A percentile compares a stretch with the other conserved stretches of the same genome.
Evolutionary conservation across 2,888 invertebrate species (phyloP).

Genomic region (Galeopsomyia nigrocyanea): DNA sequence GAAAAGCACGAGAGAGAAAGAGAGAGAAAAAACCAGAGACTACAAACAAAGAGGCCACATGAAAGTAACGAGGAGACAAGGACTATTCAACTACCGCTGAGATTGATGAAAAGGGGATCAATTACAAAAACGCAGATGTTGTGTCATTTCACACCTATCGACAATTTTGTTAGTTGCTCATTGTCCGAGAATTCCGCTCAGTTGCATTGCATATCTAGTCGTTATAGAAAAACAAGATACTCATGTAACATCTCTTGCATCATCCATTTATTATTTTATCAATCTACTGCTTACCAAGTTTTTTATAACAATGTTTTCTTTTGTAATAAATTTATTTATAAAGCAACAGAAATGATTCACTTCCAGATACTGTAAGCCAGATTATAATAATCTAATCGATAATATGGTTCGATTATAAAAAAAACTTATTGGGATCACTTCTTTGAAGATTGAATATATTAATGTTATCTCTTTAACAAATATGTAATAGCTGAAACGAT

Average conservation of each 20-base stretch:
- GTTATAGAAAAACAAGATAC: conserved; percentile 35
- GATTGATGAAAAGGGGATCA: conserved; percentile 21
- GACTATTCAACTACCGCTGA: not conserved
- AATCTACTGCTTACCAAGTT: conserved; percentile 18
- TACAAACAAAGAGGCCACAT: not conserved
- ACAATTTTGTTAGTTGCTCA: conserved; percentile 1
- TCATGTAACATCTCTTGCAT: conserved; percentile 22
- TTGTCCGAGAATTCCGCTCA: conserved; percentile 11
- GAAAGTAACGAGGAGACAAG: conserved; percentile 4
- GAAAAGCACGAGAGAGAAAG: not conserved
- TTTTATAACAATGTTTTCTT: conserved; percentile 25
- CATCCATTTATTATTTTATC: conserved; percentile 20
- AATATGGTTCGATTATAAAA: too few relatives aligned
- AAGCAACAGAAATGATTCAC: not conserved
- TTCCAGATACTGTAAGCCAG: not conserved
- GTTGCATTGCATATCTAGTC: conserved; percentile 43
- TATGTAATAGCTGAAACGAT: too few relatives aligned
- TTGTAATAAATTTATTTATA: conserved; percentile 36
- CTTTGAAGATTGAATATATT: too few relatives aligned
- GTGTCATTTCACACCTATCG: not conserved
- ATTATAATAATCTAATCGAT: too few relatives aligned
- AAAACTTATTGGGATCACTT: too few relatives aligned
- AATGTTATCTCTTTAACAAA: too few relatives aligned
- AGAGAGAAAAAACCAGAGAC: not conserved
- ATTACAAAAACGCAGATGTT: conserved; percentile 9